phyloP scores from a whole-genome alignment of 2,888 invertebrate genomes.

The Drosophila leonis region DNA sequence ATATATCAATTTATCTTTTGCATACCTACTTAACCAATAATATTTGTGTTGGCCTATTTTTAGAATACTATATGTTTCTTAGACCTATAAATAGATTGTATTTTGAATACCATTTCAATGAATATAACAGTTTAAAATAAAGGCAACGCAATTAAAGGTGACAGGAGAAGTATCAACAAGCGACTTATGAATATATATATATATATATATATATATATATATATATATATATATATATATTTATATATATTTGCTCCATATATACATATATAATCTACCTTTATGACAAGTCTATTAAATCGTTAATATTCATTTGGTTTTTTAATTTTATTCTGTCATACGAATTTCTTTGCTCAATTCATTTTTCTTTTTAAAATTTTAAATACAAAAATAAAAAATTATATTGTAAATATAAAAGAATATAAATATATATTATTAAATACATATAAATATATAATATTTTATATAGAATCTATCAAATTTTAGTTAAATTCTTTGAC shows the following conservation, averaged over 20 bases:
- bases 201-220: background rate
- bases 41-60: background rate
- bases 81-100: background rate
- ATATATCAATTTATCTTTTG: background rate
- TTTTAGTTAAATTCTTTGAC: background rate
- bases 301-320: too few relatives aligned
- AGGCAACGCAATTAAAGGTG: background rate
- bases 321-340: background rate
- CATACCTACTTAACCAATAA: background rate
- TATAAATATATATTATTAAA: background rate
- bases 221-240: background rate
- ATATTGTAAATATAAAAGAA: too few relatives aligned
- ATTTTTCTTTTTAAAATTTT: background rate
- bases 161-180: background rate
- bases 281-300: background rate
- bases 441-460: too few relatives aligned
- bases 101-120: background rate
- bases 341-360: background rate
- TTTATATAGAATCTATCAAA: background rate
- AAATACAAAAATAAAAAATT: too few relatives aligned
- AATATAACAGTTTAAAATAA: background rate
- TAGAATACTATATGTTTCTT: background rate
- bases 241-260: too few relatives aligned
- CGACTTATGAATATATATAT: background rate
- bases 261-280: background rate